phyloP scores from a whole-genome alignment of 2,113 vertebrate genomes.

The Phylloscopus trochiloides region DNA sequence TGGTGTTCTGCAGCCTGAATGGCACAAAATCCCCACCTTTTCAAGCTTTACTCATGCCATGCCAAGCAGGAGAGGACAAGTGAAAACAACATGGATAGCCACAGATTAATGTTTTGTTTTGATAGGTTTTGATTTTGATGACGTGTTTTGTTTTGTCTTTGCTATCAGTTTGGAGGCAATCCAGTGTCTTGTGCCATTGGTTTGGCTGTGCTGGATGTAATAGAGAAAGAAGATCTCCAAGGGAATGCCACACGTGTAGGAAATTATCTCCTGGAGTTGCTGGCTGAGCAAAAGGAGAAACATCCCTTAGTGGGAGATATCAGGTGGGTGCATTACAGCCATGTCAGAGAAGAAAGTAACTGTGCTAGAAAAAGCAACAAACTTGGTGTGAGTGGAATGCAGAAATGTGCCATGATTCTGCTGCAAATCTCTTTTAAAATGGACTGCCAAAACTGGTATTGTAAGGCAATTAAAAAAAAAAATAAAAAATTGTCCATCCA shows the following conservation, averaged over 20 bases:
- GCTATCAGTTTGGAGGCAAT: slow-evolving; percentile 90
- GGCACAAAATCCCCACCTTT: background rate
- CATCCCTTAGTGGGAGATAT: slow-evolving; percentile 90
- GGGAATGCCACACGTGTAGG: slow-evolving; percentile 86
- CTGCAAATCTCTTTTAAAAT: background rate
- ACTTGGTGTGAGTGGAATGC: background rate
- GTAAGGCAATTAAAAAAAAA: background rate
- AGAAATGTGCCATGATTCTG: background rate
- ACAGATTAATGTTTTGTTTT: background rate
- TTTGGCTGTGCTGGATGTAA: slow-evolving; percentile 88
- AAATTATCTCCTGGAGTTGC: slow-evolving; percentile 76
- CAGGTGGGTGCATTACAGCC: slow-evolving; percentile 67
- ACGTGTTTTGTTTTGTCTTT: background rate
- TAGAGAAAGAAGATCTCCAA: slow-evolving; percentile 89
- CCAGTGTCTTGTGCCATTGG: slow-evolving; percentile 95
- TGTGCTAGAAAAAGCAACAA: background rate
- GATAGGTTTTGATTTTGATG: background rate
- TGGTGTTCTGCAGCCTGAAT: background rate
- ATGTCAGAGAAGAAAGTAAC: background rate
- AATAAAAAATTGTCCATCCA: background rate
- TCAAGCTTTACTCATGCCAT: background rate
- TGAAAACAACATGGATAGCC: background rate
- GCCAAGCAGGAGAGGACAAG: background rate
- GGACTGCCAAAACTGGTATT: background rate
- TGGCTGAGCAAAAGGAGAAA: slow-evolving; percentile 83